These are phyloP conservation scores for Pachypanchax playfairii DNA, from an alignment of 2,113 vertebrate genomes.

Conservation along the genomic window DNA sequence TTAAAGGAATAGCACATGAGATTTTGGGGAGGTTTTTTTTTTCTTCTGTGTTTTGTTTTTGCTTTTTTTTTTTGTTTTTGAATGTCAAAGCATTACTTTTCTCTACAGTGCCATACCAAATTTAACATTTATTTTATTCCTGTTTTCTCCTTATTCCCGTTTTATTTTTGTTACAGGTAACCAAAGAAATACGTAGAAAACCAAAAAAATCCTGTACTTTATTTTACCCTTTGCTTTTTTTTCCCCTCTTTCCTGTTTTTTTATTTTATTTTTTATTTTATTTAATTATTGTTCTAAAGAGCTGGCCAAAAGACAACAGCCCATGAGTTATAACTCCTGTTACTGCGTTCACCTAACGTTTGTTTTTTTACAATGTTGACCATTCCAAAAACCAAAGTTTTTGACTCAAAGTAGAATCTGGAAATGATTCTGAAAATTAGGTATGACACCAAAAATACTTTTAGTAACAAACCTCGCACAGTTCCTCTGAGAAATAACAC, in stretches of 20 bases:
- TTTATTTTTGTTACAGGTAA: constrained; percentile 86
- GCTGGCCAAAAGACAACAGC: constrained; percentile 81
- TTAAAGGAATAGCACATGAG: constrained; percentile 77
- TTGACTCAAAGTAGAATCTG: constrained; percentile 67
- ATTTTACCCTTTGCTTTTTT: no score
- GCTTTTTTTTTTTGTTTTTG: constrained; percentile 58
- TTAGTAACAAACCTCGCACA: constrained; percentile 68
- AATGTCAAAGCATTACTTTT: constrained; percentile 70
- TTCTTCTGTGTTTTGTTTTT: no score
- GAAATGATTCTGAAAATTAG: constrained; percentile 60
- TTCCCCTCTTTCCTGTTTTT: no score
- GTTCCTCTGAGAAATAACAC: constrained; percentile 64
- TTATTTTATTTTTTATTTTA: constrained; percentile 43
- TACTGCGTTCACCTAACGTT: constrained; percentile 58
- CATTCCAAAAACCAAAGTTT: constrained; percentile 84
- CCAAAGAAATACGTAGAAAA: constrained; percentile 87
- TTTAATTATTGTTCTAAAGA: constrained; percentile 52
- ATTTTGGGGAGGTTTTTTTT: no score
- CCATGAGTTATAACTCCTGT: constrained; percentile 68
- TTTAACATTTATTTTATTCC: constrained; percentile 66
- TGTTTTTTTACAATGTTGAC: constrained; percentile 75
- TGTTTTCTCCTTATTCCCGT: constrained; percentile 70
- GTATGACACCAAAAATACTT: constrained; percentile 68
- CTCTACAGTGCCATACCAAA: constrained; percentile 82
- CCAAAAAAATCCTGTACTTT: constrained; percentile 83